A percentile compares a stretch with the other conserved stretches of the same genome.
These are phyloP conservation scores for Rotaria macrura DNA, from an alignment of 2,888 invertebrate genomes.

Conservation along the genomic window DNA sequence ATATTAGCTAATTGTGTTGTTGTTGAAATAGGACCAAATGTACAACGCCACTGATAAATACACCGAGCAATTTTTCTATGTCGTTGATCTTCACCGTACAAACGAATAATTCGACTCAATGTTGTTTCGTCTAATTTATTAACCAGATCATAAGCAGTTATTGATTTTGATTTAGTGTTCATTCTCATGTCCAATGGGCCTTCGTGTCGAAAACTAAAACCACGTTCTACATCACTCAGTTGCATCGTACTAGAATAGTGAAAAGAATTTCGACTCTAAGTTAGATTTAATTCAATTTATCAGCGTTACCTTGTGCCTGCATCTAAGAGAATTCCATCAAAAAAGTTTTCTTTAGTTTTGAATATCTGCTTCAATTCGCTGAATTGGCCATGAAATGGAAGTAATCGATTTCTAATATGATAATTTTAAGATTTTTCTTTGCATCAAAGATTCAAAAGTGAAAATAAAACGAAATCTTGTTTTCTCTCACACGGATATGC, in stretches of 20 bases:
- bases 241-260: constrained; percentile 77
- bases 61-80: constrained; percentile 72
- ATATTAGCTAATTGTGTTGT: constrained; percentile 70
- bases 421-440: not conserved
- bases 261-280: too few species aligned
- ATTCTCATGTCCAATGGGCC: constrained; percentile 90
- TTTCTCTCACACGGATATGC: constrained; percentile 53
- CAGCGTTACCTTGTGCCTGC: constrained; percentile 60
- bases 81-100: constrained; percentile 79
- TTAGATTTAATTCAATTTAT: not conserved
- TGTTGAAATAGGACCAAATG: constrained; percentile 65
- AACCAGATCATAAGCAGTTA: constrained; percentile 76
- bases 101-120: constrained; percentile 70
- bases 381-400: constrained; percentile 73
- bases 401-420: constrained; percentile 48
- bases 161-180: constrained; percentile 64
- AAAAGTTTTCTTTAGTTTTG: constrained; percentile 53
- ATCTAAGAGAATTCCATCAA: constrained; percentile 81
- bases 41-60: constrained; percentile 69
- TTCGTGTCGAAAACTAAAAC: constrained; percentile 69
- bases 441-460: too few species aligned
- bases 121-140: constrained; percentile 67
- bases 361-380: constrained; percentile 70
- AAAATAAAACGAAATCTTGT: not conserved
- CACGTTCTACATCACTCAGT: constrained; percentile 67